Percentiles rank a stretch among this genome's conserved stretches.
phyloP scores from a whole-genome alignment of 2,113 vertebrate species.

The Pitta sordida region DNA sequence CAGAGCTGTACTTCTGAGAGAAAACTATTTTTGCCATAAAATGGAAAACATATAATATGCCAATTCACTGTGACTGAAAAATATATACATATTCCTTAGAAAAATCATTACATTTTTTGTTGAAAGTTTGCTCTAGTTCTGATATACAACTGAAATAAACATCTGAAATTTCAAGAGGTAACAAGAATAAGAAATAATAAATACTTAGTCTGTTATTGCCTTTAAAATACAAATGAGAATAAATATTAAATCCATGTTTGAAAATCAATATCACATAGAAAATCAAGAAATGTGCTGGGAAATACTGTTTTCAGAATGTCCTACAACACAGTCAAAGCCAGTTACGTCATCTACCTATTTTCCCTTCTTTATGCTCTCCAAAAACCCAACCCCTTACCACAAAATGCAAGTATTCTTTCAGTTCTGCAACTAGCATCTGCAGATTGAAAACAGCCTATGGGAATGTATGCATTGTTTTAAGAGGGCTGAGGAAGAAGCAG shows the following conservation, averaged over 20 bases:
- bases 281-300: neutral
- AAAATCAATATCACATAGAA: neutral
- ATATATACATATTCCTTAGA: neutral
- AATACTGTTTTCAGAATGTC: neutral
- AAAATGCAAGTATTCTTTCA: neutral
- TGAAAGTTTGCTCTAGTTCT: neutral
- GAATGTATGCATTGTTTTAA: neutral
- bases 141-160: neutral
- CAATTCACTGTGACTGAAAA: neutral
- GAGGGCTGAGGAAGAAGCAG: neutral
- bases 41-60: neutral
- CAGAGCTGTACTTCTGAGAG: neutral
- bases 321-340: neutral
- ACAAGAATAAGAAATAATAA: neutral
- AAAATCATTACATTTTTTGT: neutral
- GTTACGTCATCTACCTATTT: neutral
- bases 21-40: neutral
- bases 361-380: rapidly evolving
- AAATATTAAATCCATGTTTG: neutral
- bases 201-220: neutral
- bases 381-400: neutral
- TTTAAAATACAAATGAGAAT: neutral
- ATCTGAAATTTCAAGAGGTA: neutral
- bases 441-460: neutral
- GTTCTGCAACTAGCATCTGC: neutral